Evolutionary conservation across 2,113 vertebrate genomes (phyloP).

Genomic region (Phalacrocorax pelagicus): DNA sequence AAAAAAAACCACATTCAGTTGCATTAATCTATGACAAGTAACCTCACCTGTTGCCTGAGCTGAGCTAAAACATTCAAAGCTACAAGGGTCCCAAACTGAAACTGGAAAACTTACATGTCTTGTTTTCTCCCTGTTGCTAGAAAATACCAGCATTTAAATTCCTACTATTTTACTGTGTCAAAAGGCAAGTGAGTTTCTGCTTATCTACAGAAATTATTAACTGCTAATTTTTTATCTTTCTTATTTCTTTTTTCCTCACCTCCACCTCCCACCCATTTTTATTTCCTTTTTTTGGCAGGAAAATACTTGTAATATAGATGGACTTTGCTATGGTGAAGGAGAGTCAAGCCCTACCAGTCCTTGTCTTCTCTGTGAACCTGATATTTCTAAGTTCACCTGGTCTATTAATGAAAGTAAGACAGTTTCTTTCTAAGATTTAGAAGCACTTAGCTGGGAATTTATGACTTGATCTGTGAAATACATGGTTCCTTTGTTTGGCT

Average conservation of each 20-base stretch:
- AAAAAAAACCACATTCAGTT: not conserved
- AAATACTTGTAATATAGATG: slow-evolving; percentile 84
- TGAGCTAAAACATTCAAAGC: not conserved
- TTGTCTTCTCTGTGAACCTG: slow-evolving; percentile 82
- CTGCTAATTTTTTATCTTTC: not conserved
- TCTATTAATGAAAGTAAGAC: slow-evolving; percentile 82
- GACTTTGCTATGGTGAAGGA: slow-evolving; percentile 82
- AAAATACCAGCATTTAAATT: not conserved
- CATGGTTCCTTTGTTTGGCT: not conserved
- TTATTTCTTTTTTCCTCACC: not conserved
- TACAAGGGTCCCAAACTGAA: not conserved
- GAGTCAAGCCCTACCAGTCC: slow-evolving; percentile 78
- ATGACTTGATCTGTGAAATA: not conserved
- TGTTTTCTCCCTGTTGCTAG: not conserved
- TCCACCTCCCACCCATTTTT: not conserved
- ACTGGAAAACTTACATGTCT: not conserved
- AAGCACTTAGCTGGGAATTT: not conserved
- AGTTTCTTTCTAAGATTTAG: not conserved
- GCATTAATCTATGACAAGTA: not conserved
- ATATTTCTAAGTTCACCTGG: slow-evolving; percentile 82
- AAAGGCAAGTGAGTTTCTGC: not conserved
- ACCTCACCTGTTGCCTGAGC: not conserved
- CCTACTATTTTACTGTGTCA: not conserved
- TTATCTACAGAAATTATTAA: not conserved
- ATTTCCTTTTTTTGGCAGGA: slow-evolving; percentile 70